Base-by-base conservation (phyloP, 2,888 invertebrate genomes). In the Drosophila hamatofila region DNA sequence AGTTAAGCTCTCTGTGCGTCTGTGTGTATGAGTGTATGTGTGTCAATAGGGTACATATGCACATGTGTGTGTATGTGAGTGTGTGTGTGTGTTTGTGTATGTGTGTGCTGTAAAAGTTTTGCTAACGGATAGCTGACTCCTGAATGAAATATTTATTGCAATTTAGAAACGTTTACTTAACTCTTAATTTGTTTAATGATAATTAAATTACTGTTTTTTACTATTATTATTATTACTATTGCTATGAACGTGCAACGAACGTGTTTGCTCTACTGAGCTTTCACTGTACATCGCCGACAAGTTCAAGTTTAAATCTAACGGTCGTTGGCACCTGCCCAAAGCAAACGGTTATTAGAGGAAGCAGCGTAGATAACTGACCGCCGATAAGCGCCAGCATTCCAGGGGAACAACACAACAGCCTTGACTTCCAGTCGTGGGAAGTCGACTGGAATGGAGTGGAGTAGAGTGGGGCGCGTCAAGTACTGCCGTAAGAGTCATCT, bases 251-350 rank as follows among this genome's bases (percentile, higher is more conserved):
- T 49, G 11, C 18, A 18, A 18, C 5, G 12, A 12, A 49, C 18
- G 33, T 30, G 30, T 14, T 49, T 14, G 21, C 49, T 33, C 18
- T 14, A 33, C 30, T 33, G 33, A 49, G 49, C 49, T 49, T 49
- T 49, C 49, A 49, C 49, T 33, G 14, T 33, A 49, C 30, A 35
- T 35, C 21, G 23, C 23, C 16, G 23, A 27, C 58, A 75, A 78
- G 78, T 78, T 78, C 78, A 78, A 75, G 77, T 75, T 78, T 41
- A 69, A 61, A 52, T 30, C 21, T 23, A 55, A 49, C 60, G 83
- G 74, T 73, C 72, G 25, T 74, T 79, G 82, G 55, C 72, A 83
- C 72, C 78, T 82, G 68, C 16, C 56, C 52, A 54, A 35, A 16
- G 21, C 49, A 25, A 41, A 18, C 42, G 30, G 30, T 33, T 44